A percentile compares a stretch with the other conserved stretches of the same genome.
Evolutionary conservation across 2,113 vertebrate genomes (phyloP).

Genomic region (Nerophis ophidion): DNA sequence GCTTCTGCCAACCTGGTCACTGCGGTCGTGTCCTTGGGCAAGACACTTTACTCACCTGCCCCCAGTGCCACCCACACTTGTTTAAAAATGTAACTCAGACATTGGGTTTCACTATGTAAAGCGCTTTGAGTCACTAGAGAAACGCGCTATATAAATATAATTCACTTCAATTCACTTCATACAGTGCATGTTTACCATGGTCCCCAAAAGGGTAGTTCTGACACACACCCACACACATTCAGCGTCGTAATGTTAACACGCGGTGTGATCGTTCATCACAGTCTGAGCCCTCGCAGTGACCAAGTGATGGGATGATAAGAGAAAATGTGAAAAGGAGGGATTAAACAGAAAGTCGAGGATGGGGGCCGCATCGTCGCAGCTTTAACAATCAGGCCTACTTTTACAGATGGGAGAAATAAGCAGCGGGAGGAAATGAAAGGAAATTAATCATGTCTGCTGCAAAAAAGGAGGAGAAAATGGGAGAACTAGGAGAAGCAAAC

Average conservation of each 20-base stretch:
- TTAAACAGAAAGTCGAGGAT: constrained; percentile 8
- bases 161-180: too few relatives aligned
- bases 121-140: too few relatives aligned
- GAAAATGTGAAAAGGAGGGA: constrained; percentile 24
- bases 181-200: too few relatives aligned
- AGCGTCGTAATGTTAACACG: constrained; percentile 22
- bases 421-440: constrained; percentile 1
- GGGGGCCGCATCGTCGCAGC: constrained; percentile 9
- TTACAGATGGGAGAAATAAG: neutral
- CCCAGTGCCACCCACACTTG: too few relatives aligned
- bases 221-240: constrained; percentile 10
- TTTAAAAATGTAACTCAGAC: too few relatives aligned
- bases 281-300: constrained; percentile 39
- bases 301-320: constrained; percentile 36
- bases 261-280: constrained; percentile 36
- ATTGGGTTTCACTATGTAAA: too few relatives aligned
- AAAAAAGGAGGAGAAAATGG: constrained; percentile 6
- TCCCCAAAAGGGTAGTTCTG: neutral
- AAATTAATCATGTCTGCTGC: constrained; percentile 27
- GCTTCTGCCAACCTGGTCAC: too few relatives aligned
- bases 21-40: too few relatives aligned
- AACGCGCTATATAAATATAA: too few relatives aligned
- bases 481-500: constrained; percentile 9
- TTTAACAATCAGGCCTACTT: constrained; percentile 13
- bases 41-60: too few relatives aligned